Evolutionary conservation across 1,140 invertebrate genomes (phyloP), one percentile per base, ranked within the genome.

Genomic region (Tetramorium simillimum): DNA sequence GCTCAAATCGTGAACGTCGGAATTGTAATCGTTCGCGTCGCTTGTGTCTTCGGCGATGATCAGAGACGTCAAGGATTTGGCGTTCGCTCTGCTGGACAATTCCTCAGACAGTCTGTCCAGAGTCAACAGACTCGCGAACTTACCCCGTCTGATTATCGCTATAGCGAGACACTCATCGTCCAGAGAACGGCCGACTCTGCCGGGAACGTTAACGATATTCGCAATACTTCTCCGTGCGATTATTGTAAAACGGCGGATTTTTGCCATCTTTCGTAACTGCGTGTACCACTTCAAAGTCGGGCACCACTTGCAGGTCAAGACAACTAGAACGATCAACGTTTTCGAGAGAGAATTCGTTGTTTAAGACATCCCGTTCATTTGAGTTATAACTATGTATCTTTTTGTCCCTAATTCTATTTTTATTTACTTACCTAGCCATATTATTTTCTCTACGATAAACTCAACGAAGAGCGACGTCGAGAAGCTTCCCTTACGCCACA

Each of bases 231-330:
- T 88, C 6, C 24, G 51, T 37, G 76, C 51, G 3, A 37, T 51
- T 65, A 49, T 53, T 0, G 14, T 63, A 3, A 90, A 40, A 0
- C 9, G 76, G 5, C 63, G 63, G 2, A 85, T 7, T n/a, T 78
- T 90, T 0, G 85, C 73, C 1, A 60, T 7, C 9, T 67, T 76
- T 76, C 24, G 85, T 0, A 92, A 67, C 24, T 89, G 84, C 51
- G 86, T 37, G 33, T 91, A 93, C 21, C 93, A 86, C 0, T 56
- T 56, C 6, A 91, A 75, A 2, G 90, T 89, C 0, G 88, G 53
- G 24, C 86, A 90, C 92, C 92, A 94, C 9, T 91, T 91, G 69
- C 92, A 92, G 16, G 37, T 49, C 1, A 5, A 60, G 24, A 46
- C 0, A 18, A 3, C 80, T 84, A 24, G 0, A 62, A 75, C 14